Evolutionary conservation across 2,888 invertebrate genomes (phyloP).

Genomic region (Zele albiditarsus): DNA sequence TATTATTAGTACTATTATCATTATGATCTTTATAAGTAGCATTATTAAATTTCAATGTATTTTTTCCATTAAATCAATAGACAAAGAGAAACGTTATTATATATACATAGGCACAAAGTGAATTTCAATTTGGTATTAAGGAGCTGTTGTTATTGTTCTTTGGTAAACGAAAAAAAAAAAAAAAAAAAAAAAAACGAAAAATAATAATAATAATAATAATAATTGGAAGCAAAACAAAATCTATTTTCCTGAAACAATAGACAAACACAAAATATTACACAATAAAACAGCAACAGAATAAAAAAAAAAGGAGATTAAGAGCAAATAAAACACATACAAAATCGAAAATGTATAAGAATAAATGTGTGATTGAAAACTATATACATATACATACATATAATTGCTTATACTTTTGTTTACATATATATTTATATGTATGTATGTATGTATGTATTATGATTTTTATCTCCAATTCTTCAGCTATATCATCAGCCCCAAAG

Average conservation of each 20-base stretch:
- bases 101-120: conserved; percentile 46
- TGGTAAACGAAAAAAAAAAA: conserved; percentile 35
- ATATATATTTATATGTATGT: background rate
- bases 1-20: background rate
- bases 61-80: conserved; percentile 3
- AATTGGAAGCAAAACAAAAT: background rate
- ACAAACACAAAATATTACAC: conserved; percentile 40
- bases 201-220: conserved; percentile 23
- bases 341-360: conserved; percentile 25
- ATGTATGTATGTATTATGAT: conserved; percentile 26
- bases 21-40: background rate
- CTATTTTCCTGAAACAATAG: conserved; percentile 40
- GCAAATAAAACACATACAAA: conserved; percentile 15
- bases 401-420: no score
- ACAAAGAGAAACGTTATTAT: conserved; percentile 24
- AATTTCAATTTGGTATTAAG: conserved; percentile 47
- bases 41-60: conserved; percentile 1
- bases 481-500: background rate
- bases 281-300: conserved; percentile 1
- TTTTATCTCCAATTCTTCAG: conserved; percentile 60
- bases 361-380: background rate
- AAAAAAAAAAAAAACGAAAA: conserved; percentile 14
- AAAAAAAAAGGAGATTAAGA: background rate
- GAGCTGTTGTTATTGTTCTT: conserved; percentile 43
- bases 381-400: no score